Evolutionary conservation across 1,140 invertebrate genomes (phyloP), one percentile per base, ranked within the genome.

Genomic region (Sinonovacula constricta): DNA sequence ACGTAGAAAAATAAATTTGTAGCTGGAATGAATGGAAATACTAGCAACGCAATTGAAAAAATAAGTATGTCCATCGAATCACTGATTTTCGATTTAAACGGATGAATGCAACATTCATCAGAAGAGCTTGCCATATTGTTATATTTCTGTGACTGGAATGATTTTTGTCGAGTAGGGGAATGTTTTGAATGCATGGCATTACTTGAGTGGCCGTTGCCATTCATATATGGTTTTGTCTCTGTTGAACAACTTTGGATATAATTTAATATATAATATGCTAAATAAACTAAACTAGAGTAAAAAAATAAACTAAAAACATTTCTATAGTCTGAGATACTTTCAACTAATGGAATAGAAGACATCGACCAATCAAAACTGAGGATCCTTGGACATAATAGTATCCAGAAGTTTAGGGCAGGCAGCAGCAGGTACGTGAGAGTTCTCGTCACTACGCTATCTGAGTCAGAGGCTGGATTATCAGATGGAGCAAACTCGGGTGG

Each of bases 311-410:
- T 98, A 5, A 94, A 94, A 15, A 97, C 77, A 92, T 98, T 98
- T 36, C 98, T 92, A 0, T 92, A 85, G 92, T 99, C 98, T 0
- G 92, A 82, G 82, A 97, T 93, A 34, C 94, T 94, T 81, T 95
- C 94, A 24, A 99, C 92, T n/a, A 99, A 89, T 0, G 97, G 96
- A 75, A 99, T 95, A 26, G 97, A 97, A 31, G 96, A 97, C 98
- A 99, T 99, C 45, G 97, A 99, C 97, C 97, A 99, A 92, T 99
- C 98, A 91, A 97, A 99, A 92, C 97, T 98, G 18, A 99, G 93
- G 85, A 96, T 94, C 83, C 94, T 95, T 15, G 97, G 97, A 90
- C 97, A 95, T 31, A 98, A 91, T 57, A 99, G 91, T 54, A 99
- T 91, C 95, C 96, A 97, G 30, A 96, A 92, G 92, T 99, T 99